Conservation (phyloP, 2,888 invertebrate genomes). For the Agrenia bidenticulata region DNA sequence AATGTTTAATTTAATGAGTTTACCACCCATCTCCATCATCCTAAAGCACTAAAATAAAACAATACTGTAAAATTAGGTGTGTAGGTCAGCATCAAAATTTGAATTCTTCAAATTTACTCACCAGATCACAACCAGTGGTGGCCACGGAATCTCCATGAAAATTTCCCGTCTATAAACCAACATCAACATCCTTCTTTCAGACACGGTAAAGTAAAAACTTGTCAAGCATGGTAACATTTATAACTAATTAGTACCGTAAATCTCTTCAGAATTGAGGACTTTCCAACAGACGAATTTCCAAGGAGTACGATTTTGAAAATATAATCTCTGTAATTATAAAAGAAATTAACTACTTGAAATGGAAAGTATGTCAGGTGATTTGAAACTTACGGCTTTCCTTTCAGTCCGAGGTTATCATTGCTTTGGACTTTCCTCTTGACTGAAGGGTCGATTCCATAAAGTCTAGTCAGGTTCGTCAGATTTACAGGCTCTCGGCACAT, state of each 20-base stretch:
- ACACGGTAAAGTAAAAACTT: neutral
- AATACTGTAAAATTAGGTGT: neutral
- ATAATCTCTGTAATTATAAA: slow-evolving; percentile 23
- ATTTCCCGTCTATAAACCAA: slow-evolving; percentile 31
- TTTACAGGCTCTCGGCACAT: slow-evolving; percentile 35
- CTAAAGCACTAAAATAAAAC: slow-evolving; percentile 37
- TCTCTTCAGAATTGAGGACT: slow-evolving; percentile 33
- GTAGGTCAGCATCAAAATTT: neutral
- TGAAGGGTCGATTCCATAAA: slow-evolving; percentile 37
- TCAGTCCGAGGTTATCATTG: no score
- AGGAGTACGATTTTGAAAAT: slow-evolving; percentile 38
- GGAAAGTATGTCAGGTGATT: no score
- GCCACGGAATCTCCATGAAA: slow-evolving; percentile 35
- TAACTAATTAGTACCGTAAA: slow-evolving; percentile 25
- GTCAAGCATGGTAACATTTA: neutral
- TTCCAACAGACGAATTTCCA: slow-evolving; percentile 38
- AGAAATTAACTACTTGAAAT: no score
- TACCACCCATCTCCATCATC: slow-evolving; percentile 46
- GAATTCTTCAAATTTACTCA: slow-evolving; percentile 12
- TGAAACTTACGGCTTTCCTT: no score
- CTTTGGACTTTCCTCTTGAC: neutral
- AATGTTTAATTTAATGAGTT: slow-evolving; percentile 42
- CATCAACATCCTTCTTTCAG: no score
- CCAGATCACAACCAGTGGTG: slow-evolving; percentile 50
- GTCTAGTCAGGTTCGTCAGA: slow-evolving; percentile 29